Evolutionary conservation across 2,113 vertebrate species (phyloP).

Genomic region (Haemorhous mexicanus): DNA sequence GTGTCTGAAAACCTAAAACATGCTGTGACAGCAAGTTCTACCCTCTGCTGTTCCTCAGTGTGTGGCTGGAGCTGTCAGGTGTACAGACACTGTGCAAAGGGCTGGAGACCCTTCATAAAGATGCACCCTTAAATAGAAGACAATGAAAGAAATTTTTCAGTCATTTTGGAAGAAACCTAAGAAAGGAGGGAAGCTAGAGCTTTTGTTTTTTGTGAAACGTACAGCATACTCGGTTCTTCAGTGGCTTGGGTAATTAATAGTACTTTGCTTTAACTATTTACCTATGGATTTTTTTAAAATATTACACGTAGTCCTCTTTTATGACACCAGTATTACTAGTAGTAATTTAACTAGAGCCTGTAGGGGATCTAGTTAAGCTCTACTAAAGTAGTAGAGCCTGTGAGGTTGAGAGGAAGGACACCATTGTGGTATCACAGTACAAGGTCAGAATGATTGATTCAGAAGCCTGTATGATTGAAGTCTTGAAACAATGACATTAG

Average conservation of each 20-base stretch:
- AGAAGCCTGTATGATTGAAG: neutral
- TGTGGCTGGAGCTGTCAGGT: neutral
- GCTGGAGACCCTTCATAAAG: neutral
- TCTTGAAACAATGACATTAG: neutral
- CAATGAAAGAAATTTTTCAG: neutral
- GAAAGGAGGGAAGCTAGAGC: neutral
- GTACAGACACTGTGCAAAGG: neutral
- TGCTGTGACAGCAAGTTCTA: neutral
- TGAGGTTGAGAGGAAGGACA: neutral
- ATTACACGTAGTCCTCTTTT: neutral
- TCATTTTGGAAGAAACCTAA: neutral
- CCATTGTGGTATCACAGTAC: accelerated
- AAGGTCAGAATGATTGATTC: neutral
- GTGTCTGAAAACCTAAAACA: neutral
- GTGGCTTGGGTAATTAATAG: neutral
- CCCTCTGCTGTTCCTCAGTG: neutral
- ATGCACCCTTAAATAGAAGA: neutral
- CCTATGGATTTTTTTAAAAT: neutral
- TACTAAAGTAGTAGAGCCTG: neutral
- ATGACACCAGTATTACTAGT: neutral
- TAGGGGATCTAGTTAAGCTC: too few species aligned
- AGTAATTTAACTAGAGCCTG: neutral
- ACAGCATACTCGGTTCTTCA: neutral
- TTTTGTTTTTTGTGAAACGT: neutral
- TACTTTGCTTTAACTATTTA: neutral